phyloP scores from a whole-genome alignment of 2,888 invertebrate genomes.

The Apamea epomidion region DNA sequence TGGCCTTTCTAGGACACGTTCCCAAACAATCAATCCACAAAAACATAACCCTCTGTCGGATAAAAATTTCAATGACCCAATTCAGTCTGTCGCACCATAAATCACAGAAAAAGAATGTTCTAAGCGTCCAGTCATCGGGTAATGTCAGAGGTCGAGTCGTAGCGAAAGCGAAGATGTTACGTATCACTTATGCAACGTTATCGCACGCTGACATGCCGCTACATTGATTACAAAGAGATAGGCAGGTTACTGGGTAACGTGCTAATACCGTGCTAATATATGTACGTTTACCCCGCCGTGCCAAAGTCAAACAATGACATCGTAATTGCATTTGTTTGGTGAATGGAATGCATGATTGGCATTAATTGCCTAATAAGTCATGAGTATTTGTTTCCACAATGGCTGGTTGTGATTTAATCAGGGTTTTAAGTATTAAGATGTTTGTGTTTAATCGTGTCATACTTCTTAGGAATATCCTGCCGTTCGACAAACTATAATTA shows the following conservation, averaged over 20 bases:
- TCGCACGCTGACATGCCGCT: slow-evolving; percentile 62
- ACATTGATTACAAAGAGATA: slow-evolving; percentile 66
- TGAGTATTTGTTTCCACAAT: slow-evolving; percentile 29
- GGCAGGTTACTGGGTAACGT: slow-evolving; percentile 76
- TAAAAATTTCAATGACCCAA: slow-evolving; percentile 44
- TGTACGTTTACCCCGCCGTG: slow-evolving; percentile 32
- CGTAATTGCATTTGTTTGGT: slow-evolving; percentile 57
- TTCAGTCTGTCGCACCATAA: slow-evolving; percentile 59
- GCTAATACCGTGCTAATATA: slow-evolving; percentile 60
- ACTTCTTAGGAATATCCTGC: slow-evolving; percentile 14
- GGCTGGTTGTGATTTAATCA: slow-evolving; percentile 27
- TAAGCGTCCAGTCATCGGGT: slow-evolving; percentile 62
- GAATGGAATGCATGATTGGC: slow-evolving; percentile 51
- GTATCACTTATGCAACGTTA: slow-evolving; percentile 66
- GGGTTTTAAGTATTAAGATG: slow-evolving; percentile 33
- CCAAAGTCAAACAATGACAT: slow-evolving; percentile 61
- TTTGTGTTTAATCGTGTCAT: slow-evolving; percentile 25
- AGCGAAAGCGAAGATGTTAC: slow-evolving; percentile 73
- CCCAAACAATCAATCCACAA: slow-evolving; percentile 11
- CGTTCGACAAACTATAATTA: background rate
- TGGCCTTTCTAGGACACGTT: background rate
- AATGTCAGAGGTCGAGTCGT: slow-evolving; percentile 68
- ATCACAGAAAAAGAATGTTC: slow-evolving; percentile 65
- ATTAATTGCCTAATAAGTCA: slow-evolving; percentile 38
- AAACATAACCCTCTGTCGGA: background rate